Evolutionary conservation across 1,140 invertebrate genomes (phyloP).

Genomic region (Heliconius himera): DNA sequence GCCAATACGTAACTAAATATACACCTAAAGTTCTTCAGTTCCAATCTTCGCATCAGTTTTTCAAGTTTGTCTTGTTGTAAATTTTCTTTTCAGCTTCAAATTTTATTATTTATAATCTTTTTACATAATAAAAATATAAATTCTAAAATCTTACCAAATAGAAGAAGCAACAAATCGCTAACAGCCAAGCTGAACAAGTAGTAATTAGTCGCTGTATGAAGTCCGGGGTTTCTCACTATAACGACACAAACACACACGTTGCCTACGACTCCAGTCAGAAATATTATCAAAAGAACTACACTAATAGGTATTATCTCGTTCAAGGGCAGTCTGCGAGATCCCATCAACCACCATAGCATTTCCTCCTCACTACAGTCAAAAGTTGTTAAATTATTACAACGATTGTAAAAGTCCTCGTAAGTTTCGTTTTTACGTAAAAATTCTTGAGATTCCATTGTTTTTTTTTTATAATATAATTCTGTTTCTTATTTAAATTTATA

Average conservation of each 20-base stretch:
- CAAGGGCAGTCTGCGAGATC: conserved; percentile 79
- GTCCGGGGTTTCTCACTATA: conserved; percentile 89
- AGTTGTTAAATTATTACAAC: conserved; percentile 67
- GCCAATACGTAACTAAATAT: too few relatives aligned
- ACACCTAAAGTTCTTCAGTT: too few relatives aligned
- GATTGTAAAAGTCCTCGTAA: conserved; percentile 66
- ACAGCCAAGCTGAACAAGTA: conserved; percentile 95
- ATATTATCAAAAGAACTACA: conserved; percentile 90
- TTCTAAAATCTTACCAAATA: conserved; percentile 84
- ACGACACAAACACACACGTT: conserved; percentile 95
- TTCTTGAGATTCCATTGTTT: conserved; percentile 54
- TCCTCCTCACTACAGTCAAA: conserved; percentile 82
- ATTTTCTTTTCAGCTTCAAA: too few relatives aligned
- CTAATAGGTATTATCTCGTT: conserved; percentile 85
- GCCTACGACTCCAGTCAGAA: conserved; percentile 92
- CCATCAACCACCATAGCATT: conserved; percentile 81
- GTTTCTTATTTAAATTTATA: neutral
- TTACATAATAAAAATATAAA: neutral
- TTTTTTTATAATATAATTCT: neutral
- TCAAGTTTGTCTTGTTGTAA: too few relatives aligned
- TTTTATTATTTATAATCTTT: too few relatives aligned
- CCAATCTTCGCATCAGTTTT: too few relatives aligned
- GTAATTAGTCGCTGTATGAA: conserved; percentile 95
- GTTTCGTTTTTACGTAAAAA: conserved; percentile 70
- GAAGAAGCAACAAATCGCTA: conserved; percentile 88